Conservation (phyloP, 2,113 vertebrate genomes). For the Fulmarus glacialis region DNA sequence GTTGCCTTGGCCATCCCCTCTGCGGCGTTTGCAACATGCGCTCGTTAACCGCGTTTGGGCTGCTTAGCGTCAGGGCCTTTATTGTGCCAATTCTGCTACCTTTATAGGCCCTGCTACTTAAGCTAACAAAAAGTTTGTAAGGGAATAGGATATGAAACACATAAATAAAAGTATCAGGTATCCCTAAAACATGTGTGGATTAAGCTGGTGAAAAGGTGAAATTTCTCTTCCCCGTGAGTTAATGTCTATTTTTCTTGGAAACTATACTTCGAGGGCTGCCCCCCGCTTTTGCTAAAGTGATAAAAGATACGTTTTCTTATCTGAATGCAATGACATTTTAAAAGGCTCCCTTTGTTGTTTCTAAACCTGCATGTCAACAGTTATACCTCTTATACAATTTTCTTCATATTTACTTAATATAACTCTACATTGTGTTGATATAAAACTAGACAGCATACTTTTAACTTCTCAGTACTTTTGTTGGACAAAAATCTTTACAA, state of each 20-base stretch:
- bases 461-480: constrained; percentile 73
- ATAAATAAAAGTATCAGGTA: constrained; percentile 75
- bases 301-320: constrained; percentile 78
- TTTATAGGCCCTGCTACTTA: constrained; percentile 64
- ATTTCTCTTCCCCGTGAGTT: constrained; percentile 71
- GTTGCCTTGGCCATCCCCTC: background rate
- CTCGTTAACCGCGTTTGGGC: background rate
- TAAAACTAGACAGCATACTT: constrained; percentile 72
- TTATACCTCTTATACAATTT: constrained; percentile 71
- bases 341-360: constrained; percentile 79
- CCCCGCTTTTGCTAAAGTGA: constrained; percentile 61
- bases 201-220: constrained; percentile 79
- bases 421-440: constrained; percentile 71
- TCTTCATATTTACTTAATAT: constrained; percentile 74
- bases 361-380: constrained; percentile 77
- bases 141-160: constrained; percentile 67
- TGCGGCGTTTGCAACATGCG: fast-evolving
- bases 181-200: constrained; percentile 74
- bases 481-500: constrained; percentile 75
- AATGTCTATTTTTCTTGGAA: constrained; percentile 77
- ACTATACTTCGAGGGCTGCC: constrained; percentile 49
- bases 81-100: constrained; percentile 49
- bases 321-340: constrained; percentile 79
- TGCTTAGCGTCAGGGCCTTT: constrained; percentile 18
- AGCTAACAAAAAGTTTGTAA: constrained; percentile 63